Evolutionary conservation across 2,888 invertebrate genomes (phyloP).

Genomic region (Slavum lentiscoides): DNA sequence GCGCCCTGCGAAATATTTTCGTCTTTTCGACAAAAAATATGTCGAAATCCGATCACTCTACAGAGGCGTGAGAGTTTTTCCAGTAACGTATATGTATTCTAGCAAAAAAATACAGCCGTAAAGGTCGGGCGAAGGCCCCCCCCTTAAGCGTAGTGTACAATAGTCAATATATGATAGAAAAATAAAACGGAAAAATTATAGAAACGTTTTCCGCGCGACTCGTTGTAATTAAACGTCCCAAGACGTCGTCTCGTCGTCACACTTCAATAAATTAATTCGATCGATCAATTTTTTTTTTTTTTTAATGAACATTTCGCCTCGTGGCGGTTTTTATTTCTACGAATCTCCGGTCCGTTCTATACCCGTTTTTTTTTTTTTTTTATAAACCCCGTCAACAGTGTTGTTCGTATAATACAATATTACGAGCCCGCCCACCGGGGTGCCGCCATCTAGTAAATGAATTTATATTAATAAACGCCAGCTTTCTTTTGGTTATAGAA

Average conservation of each 20-base stretch:
- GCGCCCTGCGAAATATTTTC: too few relatives aligned
- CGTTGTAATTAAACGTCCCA: too few relatives aligned
- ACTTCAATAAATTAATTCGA: neutral
- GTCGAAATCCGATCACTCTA: too few relatives aligned
- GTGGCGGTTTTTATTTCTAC: neutral
- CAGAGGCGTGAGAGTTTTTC: too few relatives aligned
- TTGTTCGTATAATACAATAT: neutral
- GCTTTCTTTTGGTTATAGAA: neutral
- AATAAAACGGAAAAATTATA: too few relatives aligned
- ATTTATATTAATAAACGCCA: slow-evolving; percentile 18
- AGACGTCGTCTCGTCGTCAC: neutral
- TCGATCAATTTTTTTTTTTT: neutral
- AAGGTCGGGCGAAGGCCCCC: too few relatives aligned
- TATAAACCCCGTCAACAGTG: slow-evolving; percentile 9
- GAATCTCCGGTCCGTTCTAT: neutral
- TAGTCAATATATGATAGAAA: too few relatives aligned
- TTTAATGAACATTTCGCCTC: slow-evolving; percentile 3
- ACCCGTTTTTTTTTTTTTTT: neutral
- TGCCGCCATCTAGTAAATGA: slow-evolving; percentile 3
- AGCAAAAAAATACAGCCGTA: too few relatives aligned
- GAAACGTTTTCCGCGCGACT: too few relatives aligned
- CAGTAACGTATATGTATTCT: too few relatives aligned
- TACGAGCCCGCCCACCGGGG: neutral
- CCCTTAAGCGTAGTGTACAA: too few relatives aligned
- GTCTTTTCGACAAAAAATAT: too few relatives aligned